These are phyloP conservation scores for Tyrannus savana DNA, from an alignment of 2,113 vertebrate species.

Conservation along the genomic window DNA sequence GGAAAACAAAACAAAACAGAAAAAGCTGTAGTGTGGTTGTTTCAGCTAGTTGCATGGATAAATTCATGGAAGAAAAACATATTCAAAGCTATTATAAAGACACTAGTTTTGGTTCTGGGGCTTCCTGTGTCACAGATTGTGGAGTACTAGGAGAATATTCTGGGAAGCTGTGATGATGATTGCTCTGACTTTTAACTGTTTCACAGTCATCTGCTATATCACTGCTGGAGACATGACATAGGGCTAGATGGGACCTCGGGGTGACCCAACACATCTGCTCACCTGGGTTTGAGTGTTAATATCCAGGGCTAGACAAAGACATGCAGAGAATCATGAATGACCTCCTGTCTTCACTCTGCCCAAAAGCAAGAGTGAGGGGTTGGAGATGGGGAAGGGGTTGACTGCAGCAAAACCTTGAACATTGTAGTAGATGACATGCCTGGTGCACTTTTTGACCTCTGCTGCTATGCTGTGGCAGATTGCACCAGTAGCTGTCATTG, in stretches of 20 bases:
- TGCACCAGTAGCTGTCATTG: background rate
- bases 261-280: background rate
- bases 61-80: background rate
- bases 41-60: background rate
- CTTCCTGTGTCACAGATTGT: background rate
- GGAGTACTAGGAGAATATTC: background rate
- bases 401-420: background rate
- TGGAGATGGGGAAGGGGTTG: background rate
- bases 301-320: background rate
- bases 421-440: background rate
- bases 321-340: background rate
- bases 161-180: background rate
- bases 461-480: background rate
- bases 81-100: background rate
- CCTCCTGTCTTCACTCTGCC: background rate
- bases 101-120: background rate
- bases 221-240: background rate
- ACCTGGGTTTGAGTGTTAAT: background rate
- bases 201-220: background rate
- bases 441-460: background rate
- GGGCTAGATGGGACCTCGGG: background rate
- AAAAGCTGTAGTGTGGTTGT: background rate
- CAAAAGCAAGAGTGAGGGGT: background rate
- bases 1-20: background rate
- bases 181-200: background rate